A percentile compares a stretch with the other conserved stretches of the same genome.
phyloP scores from a whole-genome alignment of 1,140 invertebrate species.

The Drosophila biarmipes region DNA sequence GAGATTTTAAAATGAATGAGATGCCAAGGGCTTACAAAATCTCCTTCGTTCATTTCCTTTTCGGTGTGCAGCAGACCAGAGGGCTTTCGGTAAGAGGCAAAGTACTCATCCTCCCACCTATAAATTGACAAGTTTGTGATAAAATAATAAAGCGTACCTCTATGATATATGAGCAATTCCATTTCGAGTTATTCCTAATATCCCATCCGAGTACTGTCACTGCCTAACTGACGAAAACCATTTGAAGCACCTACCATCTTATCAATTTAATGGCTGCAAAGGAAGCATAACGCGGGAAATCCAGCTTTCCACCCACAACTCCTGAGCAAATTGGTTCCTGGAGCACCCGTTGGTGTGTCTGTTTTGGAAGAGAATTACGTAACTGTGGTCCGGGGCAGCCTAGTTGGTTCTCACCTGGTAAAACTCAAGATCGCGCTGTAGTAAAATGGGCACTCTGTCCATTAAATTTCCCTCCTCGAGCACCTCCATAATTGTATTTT shows the following conservation, averaged over 20 bases:
- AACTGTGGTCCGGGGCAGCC: neutral
- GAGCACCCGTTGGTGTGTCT: slow-evolving; percentile 90
- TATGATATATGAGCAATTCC: too few species aligned
- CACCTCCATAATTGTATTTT: slow-evolving; percentile 87
- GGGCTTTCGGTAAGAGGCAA: slow-evolving; percentile 85
- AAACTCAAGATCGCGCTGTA: slow-evolving; percentile 91
- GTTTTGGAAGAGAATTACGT: neutral
- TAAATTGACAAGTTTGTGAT: too few species aligned
- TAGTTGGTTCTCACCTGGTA: slow-evolving; percentile 87
- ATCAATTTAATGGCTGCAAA: slow-evolving; percentile 92
- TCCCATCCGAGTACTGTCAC: too few species aligned
- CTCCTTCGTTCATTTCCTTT: slow-evolving; percentile 72
- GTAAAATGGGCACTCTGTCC: slow-evolving; percentile 91
- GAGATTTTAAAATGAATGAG: too few species aligned
- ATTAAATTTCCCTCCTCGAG: slow-evolving; percentile 94
- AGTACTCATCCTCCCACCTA: slow-evolving; percentile 84
- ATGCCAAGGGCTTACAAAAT: slow-evolving; percentile 56
- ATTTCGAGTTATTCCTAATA: too few species aligned
- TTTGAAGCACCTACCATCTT: slow-evolving; percentile 87
- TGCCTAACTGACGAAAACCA: too few species aligned
- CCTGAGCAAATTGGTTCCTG: slow-evolving; percentile 90
- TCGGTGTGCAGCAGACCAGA: slow-evolving; percentile 84
- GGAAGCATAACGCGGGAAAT: slow-evolving; percentile 92
- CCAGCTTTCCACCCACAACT: slow-evolving; percentile 90
- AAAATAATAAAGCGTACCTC: too few species aligned